Base-by-base conservation (phyloP, 2,888 invertebrate genomes). In the Elysia crispata region DNA sequence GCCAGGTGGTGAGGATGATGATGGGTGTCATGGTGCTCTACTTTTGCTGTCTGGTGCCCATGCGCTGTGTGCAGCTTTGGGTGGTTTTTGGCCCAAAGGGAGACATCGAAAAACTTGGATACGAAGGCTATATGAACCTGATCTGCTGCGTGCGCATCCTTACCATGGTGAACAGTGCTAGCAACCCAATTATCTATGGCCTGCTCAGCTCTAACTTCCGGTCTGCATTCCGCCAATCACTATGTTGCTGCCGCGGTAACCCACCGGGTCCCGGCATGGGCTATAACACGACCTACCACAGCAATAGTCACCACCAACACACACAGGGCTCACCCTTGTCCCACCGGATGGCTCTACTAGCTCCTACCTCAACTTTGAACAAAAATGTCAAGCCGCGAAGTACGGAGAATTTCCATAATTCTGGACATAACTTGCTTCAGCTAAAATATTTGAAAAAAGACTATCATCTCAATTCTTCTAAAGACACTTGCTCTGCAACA, bases 141-240 rank as follows among this genome's bases (percentile, higher is more conserved):
- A 93, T 97, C 83, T 96, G 96, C 92, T 96, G 97, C 92, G 96
- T 96, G 90, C 94, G 97, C 85, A 83, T 86, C 15, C 84, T 97
- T 95, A 93, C 96, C 85, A 97, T 97, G 92, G 94, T 97, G 77
- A 97, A 97, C 92, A 97, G 97, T 72, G 97, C 97, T 18, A 95
- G 97, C 78, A 97, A 97, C 93, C 97, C 97, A 18, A 96, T 97
- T 88, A 93, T 97, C 76, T 97, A 97, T 92, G 97, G 97, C 91
- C 94, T 97, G 78, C 96, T 97, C 95, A 97, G 97, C 81, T 96
- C 97, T 0, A 97, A 97, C 91, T 97, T 97, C 93, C 94, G 97
- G 13, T 95, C 85, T 23, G 91, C 87, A 8, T 87, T 86, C 79
- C 80, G 74, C 25, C 66, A 76, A 13, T 60, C 69, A 0, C 50